Evolutionary conservation across 2,797 vertebrate genomes (phyloP).

Genomic region (Garrulus glandarius): DNA sequence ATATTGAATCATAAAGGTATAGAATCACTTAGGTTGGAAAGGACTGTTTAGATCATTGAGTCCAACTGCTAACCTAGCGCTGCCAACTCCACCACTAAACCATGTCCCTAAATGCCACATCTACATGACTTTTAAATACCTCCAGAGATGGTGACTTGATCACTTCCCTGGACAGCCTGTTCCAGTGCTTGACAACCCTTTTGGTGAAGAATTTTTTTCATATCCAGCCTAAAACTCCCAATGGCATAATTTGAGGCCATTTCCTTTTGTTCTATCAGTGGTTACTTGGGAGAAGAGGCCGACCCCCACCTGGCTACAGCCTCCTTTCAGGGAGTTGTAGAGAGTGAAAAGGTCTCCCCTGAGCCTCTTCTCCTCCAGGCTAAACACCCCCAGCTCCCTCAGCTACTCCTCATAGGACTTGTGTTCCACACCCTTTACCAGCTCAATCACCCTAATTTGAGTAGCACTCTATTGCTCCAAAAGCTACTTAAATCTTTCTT

Average conservation of each 20-base stretch:
- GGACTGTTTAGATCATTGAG: not conserved
- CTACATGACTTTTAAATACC: not conserved
- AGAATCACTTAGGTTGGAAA: not conserved
- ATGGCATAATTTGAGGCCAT: fast-evolving
- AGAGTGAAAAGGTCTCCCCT: fast-evolving
- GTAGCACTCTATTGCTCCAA: not conserved
- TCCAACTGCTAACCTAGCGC: not conserved
- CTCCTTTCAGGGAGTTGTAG: not conserved
- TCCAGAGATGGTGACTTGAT: not conserved
- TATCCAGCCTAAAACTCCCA: not conserved
- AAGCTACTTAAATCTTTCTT: not conserved
- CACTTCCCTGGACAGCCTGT: not conserved
- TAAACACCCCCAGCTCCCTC: not conserved
- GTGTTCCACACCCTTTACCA: not conserved
- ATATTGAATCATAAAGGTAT: not conserved
- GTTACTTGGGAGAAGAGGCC: not conserved
- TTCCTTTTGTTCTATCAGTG: fast-evolving
- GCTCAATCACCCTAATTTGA: not conserved
- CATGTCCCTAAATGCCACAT: not conserved
- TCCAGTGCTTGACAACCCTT: not conserved
- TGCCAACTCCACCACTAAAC: not conserved
- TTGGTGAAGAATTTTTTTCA: not conserved
- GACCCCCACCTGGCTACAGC: fast-evolving
- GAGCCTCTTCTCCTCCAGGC: not conserved
- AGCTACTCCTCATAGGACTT: fast-evolving